These are phyloP conservation scores for Drosophila putrida DNA, from an alignment of 2,888 invertebrate genomes.

Conservation along the genomic window DNA sequence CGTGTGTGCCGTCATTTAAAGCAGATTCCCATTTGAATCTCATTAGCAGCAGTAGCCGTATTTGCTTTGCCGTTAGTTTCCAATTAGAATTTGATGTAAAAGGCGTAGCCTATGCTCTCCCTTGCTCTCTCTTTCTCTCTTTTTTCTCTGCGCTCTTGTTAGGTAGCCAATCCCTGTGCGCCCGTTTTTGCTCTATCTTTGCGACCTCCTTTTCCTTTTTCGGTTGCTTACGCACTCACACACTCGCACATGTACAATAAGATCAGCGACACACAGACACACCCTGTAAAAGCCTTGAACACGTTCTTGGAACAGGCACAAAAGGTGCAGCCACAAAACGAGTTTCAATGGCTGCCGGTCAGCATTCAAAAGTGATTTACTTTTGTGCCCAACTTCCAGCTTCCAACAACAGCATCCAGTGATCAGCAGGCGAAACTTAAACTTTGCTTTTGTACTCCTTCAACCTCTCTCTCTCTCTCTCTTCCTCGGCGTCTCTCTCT, in stretches of 20 bases:
- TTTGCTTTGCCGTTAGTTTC: slow-evolving; percentile 35
- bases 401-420: slow-evolving; percentile 57
- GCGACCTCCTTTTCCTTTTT: slow-evolving; percentile 70
- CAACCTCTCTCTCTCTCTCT: not conserved
- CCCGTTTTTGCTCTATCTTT: slow-evolving; percentile 35
- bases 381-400: slow-evolving; percentile 27
- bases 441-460: slow-evolving; percentile 30
- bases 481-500: not conserved
- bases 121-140: not conserved
- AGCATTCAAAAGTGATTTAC: slow-evolving; percentile 47
- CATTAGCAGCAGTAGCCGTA: slow-evolving; percentile 25
- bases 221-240: slow-evolving; percentile 23
- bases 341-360: slow-evolving; percentile 60
- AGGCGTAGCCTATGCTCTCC: slow-evolving; percentile 41
- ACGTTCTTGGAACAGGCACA: slow-evolving; percentile 70
- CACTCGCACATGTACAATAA: not conserved
- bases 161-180: slow-evolving; percentile 47
- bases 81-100: slow-evolving; percentile 32
- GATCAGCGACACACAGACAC: slow-evolving; percentile 35
- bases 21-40: slow-evolving; percentile 37
- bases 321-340: slow-evolving; percentile 75
- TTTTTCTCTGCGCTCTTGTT: not conserved
- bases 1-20: slow-evolving; percentile 45
- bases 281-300: slow-evolving; percentile 74
- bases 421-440: slow-evolving; percentile 48